Conservation (phyloP, 2,797 vertebrate genomes). For the Dicrostonyx torquatus region DNA sequence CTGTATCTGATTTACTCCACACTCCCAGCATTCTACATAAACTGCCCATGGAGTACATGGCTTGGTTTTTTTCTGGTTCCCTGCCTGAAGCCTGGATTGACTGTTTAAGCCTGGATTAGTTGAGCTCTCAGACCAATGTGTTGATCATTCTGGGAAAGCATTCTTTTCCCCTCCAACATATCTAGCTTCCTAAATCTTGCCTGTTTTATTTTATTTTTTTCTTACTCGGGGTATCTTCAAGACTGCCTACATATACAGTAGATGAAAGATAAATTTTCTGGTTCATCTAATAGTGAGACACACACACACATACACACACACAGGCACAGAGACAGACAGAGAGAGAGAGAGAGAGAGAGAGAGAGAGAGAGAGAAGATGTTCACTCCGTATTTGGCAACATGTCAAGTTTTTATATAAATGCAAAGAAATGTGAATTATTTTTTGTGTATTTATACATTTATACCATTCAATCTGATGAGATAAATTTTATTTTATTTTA, state of each 20-base stretch:
- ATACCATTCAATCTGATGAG: background rate
- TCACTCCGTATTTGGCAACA: background rate
- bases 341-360: too few relatives aligned
- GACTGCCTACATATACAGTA: background rate
- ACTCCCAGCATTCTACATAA: background rate
- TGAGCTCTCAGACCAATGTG: background rate
- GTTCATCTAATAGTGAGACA: background rate
- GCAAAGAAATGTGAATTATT: background rate
- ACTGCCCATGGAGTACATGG: background rate
- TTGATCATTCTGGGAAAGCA: background rate
- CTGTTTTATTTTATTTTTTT: background rate
- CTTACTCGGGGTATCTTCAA: background rate
- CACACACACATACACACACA: too few relatives aligned
- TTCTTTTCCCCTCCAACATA: background rate
- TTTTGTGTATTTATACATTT: background rate
- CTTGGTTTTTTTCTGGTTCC: background rate
- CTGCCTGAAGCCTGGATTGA: background rate
- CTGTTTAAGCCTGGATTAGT: accelerated
- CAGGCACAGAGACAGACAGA: background rate
- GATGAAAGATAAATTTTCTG: background rate
- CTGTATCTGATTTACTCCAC: background rate
- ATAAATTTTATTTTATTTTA: constrained; percentile 12
- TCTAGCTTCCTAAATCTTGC: background rate
- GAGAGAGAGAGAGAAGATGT: background rate
- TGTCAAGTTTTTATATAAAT: background rate